These are phyloP conservation scores for Campylorhamphus procurvoides DNA, from an alignment of 2,113 vertebrate genomes.

Conservation along the genomic window DNA sequence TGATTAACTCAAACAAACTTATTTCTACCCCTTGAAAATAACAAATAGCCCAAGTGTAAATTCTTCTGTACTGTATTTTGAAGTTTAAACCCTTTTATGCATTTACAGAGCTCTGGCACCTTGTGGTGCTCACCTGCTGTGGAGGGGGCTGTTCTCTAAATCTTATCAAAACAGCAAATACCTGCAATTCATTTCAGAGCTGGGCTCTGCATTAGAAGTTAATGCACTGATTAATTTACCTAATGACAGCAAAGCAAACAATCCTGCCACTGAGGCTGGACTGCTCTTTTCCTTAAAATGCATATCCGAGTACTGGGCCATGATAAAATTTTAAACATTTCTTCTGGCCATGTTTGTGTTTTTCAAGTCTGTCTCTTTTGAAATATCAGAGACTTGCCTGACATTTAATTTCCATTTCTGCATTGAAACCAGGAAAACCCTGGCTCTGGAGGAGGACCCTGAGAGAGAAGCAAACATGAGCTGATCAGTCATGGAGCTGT, in stretches of 20 bases:
- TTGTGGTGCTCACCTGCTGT: not conserved
- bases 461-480: not conserved
- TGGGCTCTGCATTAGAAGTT: slow-evolving; percentile 51
- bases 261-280: slow-evolving; percentile 46
- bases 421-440: not conserved
- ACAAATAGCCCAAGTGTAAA: not conserved
- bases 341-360: not conserved
- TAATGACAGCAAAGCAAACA: slow-evolving; percentile 82
- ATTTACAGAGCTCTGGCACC: not conserved
- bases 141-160: not conserved
- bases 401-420: slow-evolving; percentile 33
- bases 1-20: not conserved
- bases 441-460: not conserved
- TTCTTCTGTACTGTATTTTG: not conserved
- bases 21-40: not conserved
- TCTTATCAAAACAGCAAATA: not conserved
- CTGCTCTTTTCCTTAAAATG: slow-evolving; percentile 38
- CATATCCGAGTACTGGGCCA: not conserved
- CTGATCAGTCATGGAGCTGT: not conserved
- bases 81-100: not conserved
- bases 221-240: slow-evolving; percentile 78
- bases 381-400: slow-evolving; percentile 2
- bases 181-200: slow-evolving; percentile 8
- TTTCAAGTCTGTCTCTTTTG: slow-evolving; percentile 19
- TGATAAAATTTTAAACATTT: not conserved